These are phyloP conservation scores for Parotocinclus haroldoi DNA, from an alignment of 2,797 vertebrate species.

Conservation along the genomic window DNA sequence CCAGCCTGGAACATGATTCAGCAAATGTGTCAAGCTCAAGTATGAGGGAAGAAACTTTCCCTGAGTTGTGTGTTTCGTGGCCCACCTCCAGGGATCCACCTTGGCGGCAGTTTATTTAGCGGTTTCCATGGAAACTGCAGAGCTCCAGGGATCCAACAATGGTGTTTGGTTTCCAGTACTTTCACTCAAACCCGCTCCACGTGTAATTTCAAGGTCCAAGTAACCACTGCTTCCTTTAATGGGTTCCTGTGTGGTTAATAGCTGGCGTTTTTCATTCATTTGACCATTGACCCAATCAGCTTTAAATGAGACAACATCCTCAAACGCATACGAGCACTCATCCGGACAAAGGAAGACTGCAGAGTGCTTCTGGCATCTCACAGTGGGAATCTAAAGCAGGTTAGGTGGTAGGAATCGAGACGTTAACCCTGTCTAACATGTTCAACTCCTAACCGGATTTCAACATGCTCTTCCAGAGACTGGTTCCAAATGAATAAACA, in stretches of 20 bases:
- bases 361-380: no score
- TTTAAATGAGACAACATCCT: conserved; percentile 31
- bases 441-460: no score
- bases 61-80: conserved; percentile 25
- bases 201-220: conserved; percentile 36
- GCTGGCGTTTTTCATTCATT: conserved; percentile 46
- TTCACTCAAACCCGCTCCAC: conserved; percentile 19
- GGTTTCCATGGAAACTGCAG: conserved; percentile 71
- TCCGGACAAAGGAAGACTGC: conserved; percentile 13
- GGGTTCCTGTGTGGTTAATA: conserved; percentile 45
- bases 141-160: conserved; percentile 54
- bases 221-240: conserved; percentile 36
- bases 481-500: no score
- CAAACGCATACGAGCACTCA: conserved; percentile 1
- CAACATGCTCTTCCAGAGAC: no score
- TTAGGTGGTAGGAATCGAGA: no score
- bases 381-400: no score
- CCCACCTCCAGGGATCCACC: conserved; percentile 53
- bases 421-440: no score
- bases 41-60: conserved; percentile 33
- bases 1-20: conserved; percentile 22
- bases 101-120: conserved; percentile 65
- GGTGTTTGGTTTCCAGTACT: conserved; percentile 42
- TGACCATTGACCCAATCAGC: conserved; percentile 39
- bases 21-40: conserved; percentile 25